Evolutionary conservation across 1,140 invertebrate genomes (phyloP).

Genomic region (Spodoptera litura): DNA sequence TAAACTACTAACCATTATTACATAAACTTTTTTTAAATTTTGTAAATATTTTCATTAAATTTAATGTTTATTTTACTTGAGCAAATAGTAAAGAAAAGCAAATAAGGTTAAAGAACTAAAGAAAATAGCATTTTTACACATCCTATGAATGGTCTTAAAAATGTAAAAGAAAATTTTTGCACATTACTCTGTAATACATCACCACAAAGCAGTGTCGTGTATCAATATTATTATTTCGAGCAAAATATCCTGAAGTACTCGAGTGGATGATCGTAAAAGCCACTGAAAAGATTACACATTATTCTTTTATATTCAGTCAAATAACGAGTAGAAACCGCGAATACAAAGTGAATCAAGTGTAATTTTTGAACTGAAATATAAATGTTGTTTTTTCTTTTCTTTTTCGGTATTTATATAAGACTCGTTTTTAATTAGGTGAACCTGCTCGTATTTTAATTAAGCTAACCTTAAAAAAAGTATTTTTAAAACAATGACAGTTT

Average conservation of each 20-base stretch:
- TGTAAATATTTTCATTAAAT: too few species aligned
- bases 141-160: too few species aligned
- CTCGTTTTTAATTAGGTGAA: neutral
- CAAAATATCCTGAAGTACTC: neutral
- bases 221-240: conserved; percentile 22
- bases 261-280: conserved; percentile 26
- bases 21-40: too few species aligned
- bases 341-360: conserved; percentile 5
- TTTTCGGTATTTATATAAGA: neutral
- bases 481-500: neutral
- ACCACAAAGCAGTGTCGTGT: neutral
- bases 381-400: neutral
- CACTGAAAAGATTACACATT: conserved; percentile 37
- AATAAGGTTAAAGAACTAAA: too few species aligned
- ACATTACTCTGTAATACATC: neutral
- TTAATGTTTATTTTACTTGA: too few species aligned
- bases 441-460: too few species aligned
- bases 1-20: too few species aligned
- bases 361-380: neutral
- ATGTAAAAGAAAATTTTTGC: too few species aligned
- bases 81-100: too few species aligned
- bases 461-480: too few species aligned
- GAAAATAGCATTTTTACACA: too few species aligned
- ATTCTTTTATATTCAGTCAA: conserved; percentile 15
- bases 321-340: neutral